Evolutionary conservation across 2,797 vertebrate genomes (phyloP), one percentile per base, ranked within the genome.

Genomic region (Notoglanidium macrostoma): DNA sequence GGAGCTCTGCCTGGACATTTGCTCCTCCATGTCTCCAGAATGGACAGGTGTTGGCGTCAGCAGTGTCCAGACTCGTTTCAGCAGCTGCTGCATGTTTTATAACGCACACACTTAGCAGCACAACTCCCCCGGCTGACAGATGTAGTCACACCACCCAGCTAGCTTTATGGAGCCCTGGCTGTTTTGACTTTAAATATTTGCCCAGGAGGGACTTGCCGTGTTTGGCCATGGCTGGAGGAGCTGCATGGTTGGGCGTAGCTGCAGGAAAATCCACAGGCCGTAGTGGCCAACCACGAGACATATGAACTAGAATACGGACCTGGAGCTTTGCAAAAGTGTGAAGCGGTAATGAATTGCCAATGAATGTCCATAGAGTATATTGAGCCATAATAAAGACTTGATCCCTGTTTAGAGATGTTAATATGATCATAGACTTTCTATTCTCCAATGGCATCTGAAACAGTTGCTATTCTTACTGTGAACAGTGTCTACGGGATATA

Each of bases 161-260:
- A 91, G 93, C 94, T 96, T 96, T 96, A 96, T 96, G 94, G 94
- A 90, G 92, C 91, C 91, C 90, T 59, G 91, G 90, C 93, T 95
- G 95, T 96, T 96, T 96, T 95, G 94, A 96, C 94, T 95, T 95
- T 95, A 96, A 96, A 96, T 96, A 95, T 96, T 96, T 96, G 95
- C 93, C 95, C 95, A 95, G 94, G 92, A 95, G 94, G 94, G 83
- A 88, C 90, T 79, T 91, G 88, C 86, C 91, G 93, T 93, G 92
- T 92, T 92, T 91, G 87, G 89, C 88, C 44, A 89, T 86, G 86
- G 85, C 87, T 63, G 67, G 63, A 84, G 77, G 89, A 86, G 79
- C 87, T 87, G 89, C 78, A 35, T 81, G 85, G 82, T 84, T 76
- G 51, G 81, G 70, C 46, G 83, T 89, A 85, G 87, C 80, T 68